A percentile compares a stretch with the other conserved stretches of the same genome.
These are phyloP conservation scores for Pristionchus arcanus DNA, from an alignment of 2,888 invertebrate species.

Conservation along the genomic window DNA sequence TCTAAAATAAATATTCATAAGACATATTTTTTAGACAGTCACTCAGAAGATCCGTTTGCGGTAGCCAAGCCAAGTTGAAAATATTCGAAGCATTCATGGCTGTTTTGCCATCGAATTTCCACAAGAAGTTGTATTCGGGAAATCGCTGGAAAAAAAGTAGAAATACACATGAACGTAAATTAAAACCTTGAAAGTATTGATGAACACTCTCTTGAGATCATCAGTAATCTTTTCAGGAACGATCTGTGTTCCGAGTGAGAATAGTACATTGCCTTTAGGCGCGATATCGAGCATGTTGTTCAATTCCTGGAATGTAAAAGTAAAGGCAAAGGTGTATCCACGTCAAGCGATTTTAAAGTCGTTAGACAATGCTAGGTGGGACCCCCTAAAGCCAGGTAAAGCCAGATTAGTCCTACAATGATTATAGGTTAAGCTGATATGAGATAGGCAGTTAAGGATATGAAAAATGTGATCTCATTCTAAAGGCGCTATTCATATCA, in stretches of 20 bases:
- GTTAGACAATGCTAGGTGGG: too few relatives aligned
- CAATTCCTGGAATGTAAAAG: slow-evolving; percentile 47
- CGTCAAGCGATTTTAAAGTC: too few relatives aligned
- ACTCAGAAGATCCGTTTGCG: slow-evolving; percentile 71
- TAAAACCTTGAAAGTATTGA: neutral
- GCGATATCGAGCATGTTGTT: slow-evolving; percentile 56
- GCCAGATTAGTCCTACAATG: too few relatives aligned
- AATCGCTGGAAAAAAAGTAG: slow-evolving; percentile 36
- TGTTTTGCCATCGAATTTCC: slow-evolving; percentile 47
- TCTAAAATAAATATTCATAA: neutral
- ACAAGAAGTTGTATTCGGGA: slow-evolving; percentile 46
- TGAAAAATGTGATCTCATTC: too few relatives aligned
- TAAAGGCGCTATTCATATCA: too few relatives aligned
- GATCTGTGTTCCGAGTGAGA: slow-evolving; percentile 68
- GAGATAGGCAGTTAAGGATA: too few relatives aligned
- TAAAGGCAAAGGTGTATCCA: too few relatives aligned
- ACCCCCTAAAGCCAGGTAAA: too few relatives aligned
- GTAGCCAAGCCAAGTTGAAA: slow-evolving; percentile 66
- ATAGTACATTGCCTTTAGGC: slow-evolving; percentile 63
- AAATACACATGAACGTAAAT: neutral
- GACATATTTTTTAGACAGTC: neutral
- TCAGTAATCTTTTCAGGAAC: slow-evolving; percentile 14
- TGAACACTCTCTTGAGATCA: neutral
- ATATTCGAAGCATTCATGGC: slow-evolving; percentile 61
- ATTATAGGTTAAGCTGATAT: too few relatives aligned